Evolutionary conservation across 2,888 invertebrate genomes (phyloP), one percentile per base, ranked within the genome.

Genomic region (Netelia virgata): DNA sequence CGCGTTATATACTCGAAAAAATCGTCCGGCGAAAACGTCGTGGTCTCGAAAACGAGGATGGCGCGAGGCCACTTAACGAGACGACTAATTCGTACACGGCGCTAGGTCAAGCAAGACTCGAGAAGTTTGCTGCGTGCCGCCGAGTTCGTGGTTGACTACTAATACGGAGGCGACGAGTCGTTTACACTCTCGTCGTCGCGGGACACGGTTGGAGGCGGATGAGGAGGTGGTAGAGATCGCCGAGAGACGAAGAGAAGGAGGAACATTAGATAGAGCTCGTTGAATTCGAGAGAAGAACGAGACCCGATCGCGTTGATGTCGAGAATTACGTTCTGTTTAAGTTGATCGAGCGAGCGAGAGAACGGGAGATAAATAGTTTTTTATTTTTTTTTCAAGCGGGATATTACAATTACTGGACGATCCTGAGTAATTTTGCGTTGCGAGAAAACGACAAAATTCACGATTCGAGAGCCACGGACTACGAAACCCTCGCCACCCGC

Each of bases 71-170:
- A 89, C 88, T 90, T 91, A 91, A 91, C 90, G 89, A 91, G 91
- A 89, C 91, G 92, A 91, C 92, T 92, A 92, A 92, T 92, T 92
- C 91, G 90, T 91, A 89, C 88, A 70, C 81, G 76, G 88, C 88
- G 90, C 88, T 88, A 88, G 88, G 88, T 88, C 87, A 86, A 89
- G 82, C 86, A 88, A 86, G 80, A 86, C 80, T 63, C 36, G 81
- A 66, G 72, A 81, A 87, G 84, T 66, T 83, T 36, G 74, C 77
- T 47, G 76, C 59, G 74, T 61, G 70, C 61, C 47, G 64, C 69
- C 57, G 74, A 57, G 74, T 47, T 59, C 69, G 43, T 72, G 70
- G 53, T 69, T 57, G 68, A 68, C 63, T 76, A 57, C 14, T 64
- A 53, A 59, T 66, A 79, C 77, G 75, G 76, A 64, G 83, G 83